Base-by-base conservation (phyloP, 2,888 invertebrate species). In the Papilio elwesi region DNA sequence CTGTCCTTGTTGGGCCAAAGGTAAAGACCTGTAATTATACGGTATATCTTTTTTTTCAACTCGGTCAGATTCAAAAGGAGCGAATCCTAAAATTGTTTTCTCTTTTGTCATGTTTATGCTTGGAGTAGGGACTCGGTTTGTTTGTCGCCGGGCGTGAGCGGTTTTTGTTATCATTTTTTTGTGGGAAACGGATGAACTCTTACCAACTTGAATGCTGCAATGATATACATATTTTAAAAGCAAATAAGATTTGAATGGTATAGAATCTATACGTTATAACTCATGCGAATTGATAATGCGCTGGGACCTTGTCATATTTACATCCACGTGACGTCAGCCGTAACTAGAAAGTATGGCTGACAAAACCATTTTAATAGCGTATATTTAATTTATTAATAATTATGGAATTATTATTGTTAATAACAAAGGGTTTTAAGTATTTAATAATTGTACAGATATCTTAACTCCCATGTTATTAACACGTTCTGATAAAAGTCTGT, bases 21-120 rank as follows among this genome's bases (percentile, higher is more conserved):
- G 73, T 76, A 77, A 76, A 76, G 76, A 75, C 74, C 76, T 68
- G 76, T 79, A 76, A 80, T 80, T 81, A 80, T 78, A 74, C 77
- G 65, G 77, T 74, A 73, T 71, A 74, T 73, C 57, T 43, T 66
- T 74, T 71, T 70, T 73, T 66, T 73, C 59, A 53, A 67, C 63
- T 67, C 59, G 53, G 53, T 67, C 66, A 55, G 70, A 59, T 74
- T 68, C 69, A 57, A 73, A 73, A 66, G 73, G 65, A 73, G 65
- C 47, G 76, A 74, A 74, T 75, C 73, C 75, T 74, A 77, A 79
- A 76, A 75, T 74, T 77, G 76, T 77, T 77, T 79, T 74, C 74
- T 71, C 76, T 76, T 74, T 71, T 76, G 76, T 75, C 71, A 74
- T 70, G 71, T 75, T 76, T 74, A 73, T 68, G 74, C 74, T 76